Conservation (phyloP, 64 coral and sea anemone genomes). For the Acropora yongei region DNA sequence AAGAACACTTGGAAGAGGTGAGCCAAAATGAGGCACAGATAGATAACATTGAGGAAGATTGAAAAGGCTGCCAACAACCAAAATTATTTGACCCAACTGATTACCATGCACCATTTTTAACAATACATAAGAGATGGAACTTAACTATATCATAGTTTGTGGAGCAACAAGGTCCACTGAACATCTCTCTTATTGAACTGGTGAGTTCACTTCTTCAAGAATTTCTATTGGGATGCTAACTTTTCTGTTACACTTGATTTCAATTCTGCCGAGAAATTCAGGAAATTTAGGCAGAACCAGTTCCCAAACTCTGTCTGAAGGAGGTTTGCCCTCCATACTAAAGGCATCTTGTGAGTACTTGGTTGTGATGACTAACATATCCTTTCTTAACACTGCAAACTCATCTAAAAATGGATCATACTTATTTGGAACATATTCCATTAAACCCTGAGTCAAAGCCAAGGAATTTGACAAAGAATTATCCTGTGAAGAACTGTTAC, state of each 20-base stretch:
- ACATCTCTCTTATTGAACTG: no score
- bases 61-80: no score
- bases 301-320: conserved; percentile 42
- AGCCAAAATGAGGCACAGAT: no score
- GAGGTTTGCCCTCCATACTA: background rate
- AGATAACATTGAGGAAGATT: no score
- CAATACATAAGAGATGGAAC: no score
- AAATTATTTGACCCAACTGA: no score
- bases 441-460: background rate
- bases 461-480: background rate
- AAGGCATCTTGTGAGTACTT: background rate
- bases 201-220: conserved; percentile 1
- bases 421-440: conserved; percentile 49
- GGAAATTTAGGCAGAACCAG: conserved; percentile 38
- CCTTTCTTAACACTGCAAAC: conserved; percentile 32
- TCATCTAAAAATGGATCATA: conserved; percentile 44
- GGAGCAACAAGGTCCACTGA: no score
- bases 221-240: conserved; percentile 21
- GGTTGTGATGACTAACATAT: conserved; percentile 30
- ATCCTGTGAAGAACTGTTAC: background rate
- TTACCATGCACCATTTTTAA: no score
- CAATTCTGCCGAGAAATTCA: conserved; percentile 37
- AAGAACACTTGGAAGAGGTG: no score
- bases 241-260: conserved; percentile 26
- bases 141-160: no score